Conservation (phyloP, 2,888 invertebrate species). For the Polietes domitor region DNA sequence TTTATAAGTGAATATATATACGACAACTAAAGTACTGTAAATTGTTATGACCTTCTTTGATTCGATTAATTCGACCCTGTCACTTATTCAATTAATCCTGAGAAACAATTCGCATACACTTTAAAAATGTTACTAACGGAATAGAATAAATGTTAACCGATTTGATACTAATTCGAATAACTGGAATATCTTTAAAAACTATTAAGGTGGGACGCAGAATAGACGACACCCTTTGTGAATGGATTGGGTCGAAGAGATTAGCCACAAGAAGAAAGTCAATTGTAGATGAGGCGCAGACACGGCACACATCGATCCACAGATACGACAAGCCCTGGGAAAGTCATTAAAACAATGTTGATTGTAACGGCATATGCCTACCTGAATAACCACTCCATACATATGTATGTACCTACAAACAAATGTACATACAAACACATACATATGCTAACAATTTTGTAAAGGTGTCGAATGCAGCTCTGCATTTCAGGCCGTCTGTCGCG, state of each 20-base stretch:
- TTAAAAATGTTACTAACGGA: too few species aligned
- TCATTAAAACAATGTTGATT: not conserved
- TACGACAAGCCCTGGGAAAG: not conserved
- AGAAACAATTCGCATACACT: too few species aligned
- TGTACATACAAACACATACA: not conserved
- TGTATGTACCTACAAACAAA: too few species aligned
- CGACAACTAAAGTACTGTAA: too few species aligned
- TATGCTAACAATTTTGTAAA: not conserved
- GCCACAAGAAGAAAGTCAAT: constrained; percentile 10
- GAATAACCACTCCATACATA: not conserved
- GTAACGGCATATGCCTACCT: too few species aligned
- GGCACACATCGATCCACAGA: not conserved
- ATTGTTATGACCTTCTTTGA: too few species aligned
- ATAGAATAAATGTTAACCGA: too few species aligned
- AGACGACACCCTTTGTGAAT: not conserved
- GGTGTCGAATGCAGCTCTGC: not conserved
- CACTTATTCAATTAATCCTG: too few species aligned
- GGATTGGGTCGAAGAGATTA: not conserved
- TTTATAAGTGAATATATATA: too few species aligned
- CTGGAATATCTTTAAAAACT: not conserved
- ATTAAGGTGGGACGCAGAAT: not conserved
- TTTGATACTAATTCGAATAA: too few species aligned
- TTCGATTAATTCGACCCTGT: too few species aligned
- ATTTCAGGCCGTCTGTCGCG: not conserved
- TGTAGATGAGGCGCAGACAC: not conserved